A percentile compares a stretch with the other conserved stretches of the same genome.
phyloP scores from a whole-genome alignment of 2,888 invertebrate species.

The Monoplex corrugatus region DNA sequence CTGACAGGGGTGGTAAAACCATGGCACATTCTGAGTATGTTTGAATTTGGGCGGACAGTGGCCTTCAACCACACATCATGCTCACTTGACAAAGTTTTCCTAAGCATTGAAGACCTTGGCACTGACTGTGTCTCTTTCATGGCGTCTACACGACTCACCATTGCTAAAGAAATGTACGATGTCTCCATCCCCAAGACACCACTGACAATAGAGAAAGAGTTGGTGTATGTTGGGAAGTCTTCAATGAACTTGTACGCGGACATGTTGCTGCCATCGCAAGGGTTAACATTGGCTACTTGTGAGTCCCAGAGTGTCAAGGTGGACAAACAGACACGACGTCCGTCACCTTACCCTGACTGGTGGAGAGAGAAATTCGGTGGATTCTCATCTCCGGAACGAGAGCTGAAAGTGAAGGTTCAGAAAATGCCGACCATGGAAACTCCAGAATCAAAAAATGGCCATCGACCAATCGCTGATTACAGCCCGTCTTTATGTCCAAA shows the following conservation, averaged over 20 bases:
- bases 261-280: not conserved
- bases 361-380: slow-evolving; percentile 50
- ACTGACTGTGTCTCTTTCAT: slow-evolving; percentile 35
- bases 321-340: slow-evolving; percentile 17
- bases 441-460: not conserved
- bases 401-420: slow-evolving; percentile 20
- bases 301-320: slow-evolving; percentile 48
- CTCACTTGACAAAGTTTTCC: not conserved
- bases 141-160: slow-evolving; percentile 29
- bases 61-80: not conserved
- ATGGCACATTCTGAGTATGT: slow-evolving; percentile 51
- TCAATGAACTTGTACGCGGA: slow-evolving; percentile 42
- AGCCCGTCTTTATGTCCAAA: not conserved
- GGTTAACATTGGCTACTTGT: slow-evolving; percentile 37
- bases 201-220: slow-evolving; percentile 29
- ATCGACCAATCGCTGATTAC: not conserved
- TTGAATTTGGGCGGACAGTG: slow-evolving; percentile 46
- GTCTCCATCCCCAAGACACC: slow-evolving; percentile 46
- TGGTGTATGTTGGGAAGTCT: slow-evolving; percentile 51
- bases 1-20: slow-evolving; percentile 48
- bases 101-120: slow-evolving; percentile 29
- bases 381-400: not conserved
- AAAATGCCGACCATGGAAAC: not conserved
- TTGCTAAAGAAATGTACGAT: slow-evolving; percentile 47
- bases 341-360: slow-evolving; percentile 49